Base-by-base conservation (phyloP, 1,140 invertebrate genomes). In the Macrocentrus cingulum region DNA sequence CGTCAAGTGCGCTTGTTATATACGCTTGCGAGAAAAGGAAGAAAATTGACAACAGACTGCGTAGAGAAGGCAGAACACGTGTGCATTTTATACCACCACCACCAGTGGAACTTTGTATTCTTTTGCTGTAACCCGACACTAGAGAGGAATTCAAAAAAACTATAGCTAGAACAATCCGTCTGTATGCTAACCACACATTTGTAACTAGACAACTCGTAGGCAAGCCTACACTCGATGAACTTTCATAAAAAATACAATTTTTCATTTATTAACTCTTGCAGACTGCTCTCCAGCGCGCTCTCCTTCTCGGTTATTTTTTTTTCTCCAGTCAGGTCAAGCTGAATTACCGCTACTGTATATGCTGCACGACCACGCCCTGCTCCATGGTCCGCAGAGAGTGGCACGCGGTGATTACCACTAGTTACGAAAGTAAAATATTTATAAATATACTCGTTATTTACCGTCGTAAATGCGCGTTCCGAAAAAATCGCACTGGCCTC, bases 301-400 rank as follows among this genome's bases (percentile, higher is more conserved):
- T n/a, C 37, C 60, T 59, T 39, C 36, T 18, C n/a, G 20, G 23
- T 49, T 53, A 59, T 66, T 60, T 56, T 54, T 60, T 29, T 22
- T 51, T 61, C 53, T 20, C 44, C 48, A 32, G 55, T 51, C 19
- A 32, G 13, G 22, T 49, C 46, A 15, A 23, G 13, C 46, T 49
- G 46, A n/a, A 49, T 49, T 66, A 66, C 59, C 55, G 62, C 61
- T 58, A 64, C 65, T 50, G 52, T 48, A 41, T 65, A 68, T 34
- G 25, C 29, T 63, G 51, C 56, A 54, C 60, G 62, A 65, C 72
- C 71, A 71, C 72, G 66, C 72, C 71, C 67, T 72, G 50, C 13
- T 34, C 13, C 22, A 34, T 15, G 25, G 20, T 49, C 23, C 36
- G 22, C 15, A 32, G 22, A 49, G 23, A 15, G 22, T 6, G 13